phyloP scores from a whole-genome alignment of 2,113 vertebrate species.

The Oncorhynchus masou region DNA sequence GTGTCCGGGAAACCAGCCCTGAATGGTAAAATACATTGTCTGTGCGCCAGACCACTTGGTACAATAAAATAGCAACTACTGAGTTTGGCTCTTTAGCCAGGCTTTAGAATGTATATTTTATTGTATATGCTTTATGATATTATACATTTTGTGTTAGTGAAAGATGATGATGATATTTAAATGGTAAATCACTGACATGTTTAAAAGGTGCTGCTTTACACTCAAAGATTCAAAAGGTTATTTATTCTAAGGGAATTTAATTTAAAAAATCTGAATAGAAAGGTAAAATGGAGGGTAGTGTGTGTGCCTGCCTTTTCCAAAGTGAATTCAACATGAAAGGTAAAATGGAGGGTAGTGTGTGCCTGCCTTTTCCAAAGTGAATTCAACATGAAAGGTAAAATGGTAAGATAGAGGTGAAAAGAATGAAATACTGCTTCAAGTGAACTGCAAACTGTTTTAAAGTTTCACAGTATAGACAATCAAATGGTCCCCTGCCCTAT shows the following conservation, averaged over 20 bases:
- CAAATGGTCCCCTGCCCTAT: neutral
- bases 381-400: neutral
- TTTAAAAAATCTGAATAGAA: neutral
- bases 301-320: slow-evolving; percentile 29
- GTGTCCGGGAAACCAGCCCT: too few species aligned
- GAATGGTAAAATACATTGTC: too few species aligned
- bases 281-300: slow-evolving; percentile 29
- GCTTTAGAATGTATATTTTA: too few species aligned
- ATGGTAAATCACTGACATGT: neutral
- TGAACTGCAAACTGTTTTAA: too few species aligned
- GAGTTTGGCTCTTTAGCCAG: neutral
- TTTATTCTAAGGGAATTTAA: neutral
- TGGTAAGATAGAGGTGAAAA: neutral
- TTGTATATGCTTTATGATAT: neutral
- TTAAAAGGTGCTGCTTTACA: neutral
- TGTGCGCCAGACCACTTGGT: too few species aligned
- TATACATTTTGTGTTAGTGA: slow-evolving; percentile 12
- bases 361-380: slow-evolving; percentile 30
- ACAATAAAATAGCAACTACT: too few species aligned
- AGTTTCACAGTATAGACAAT: neutral
- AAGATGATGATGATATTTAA: neutral
- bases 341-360: slow-evolving; percentile 24
- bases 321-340: slow-evolving; percentile 11
- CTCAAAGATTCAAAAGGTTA: neutral
- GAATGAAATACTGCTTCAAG: neutral